A percentile compares a stretch with the other conserved stretches of the same genome.
Evolutionary conservation across 1,140 invertebrate genomes (phyloP).

Genomic region (Drosophila cardini): DNA sequence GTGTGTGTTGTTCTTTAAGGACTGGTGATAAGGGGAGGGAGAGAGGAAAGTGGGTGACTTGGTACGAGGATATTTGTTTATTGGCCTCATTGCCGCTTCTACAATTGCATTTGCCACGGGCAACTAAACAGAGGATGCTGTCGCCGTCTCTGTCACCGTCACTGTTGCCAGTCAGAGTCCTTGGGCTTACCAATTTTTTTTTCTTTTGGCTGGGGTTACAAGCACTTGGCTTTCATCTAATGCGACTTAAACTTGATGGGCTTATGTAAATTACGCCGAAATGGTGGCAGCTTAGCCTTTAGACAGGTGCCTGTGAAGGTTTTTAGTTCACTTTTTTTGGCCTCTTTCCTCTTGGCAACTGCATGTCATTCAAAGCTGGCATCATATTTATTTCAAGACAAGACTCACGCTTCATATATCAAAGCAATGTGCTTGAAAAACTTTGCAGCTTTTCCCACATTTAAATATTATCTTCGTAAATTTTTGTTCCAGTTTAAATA

Average conservation of each 20-base stretch:
- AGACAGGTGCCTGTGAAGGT: conserved; percentile 22
- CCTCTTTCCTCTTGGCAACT: conserved; percentile 6
- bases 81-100: conserved; percentile 75
- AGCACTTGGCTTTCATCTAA: conserved; percentile 69
- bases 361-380: conserved; percentile 28
- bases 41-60: too few relatives aligned
- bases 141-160: too few relatives aligned
- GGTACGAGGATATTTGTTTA: conserved; percentile 63
- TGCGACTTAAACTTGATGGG: conserved; percentile 79
- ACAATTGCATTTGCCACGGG: conserved; percentile 79
- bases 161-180: conserved; percentile 16
- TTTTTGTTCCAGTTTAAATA: background rate
- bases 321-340: conserved; percentile 2
- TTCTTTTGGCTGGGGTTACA: conserved; percentile 26
- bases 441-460: background rate
- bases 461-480: conserved; percentile 25
- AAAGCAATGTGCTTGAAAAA: conserved; percentile 19
- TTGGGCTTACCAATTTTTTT: conserved; percentile 7
- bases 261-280: conserved; percentile 72
- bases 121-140: conserved; percentile 58
- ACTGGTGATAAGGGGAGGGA: conserved; percentile 43
- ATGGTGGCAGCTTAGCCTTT: conserved; percentile 12
- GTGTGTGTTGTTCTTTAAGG: conserved; percentile 40
- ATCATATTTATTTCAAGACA: conserved; percentile 38
- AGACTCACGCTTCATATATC: conserved; percentile 48